phyloP scores from a whole-genome alignment of 2,797 vertebrate genomes.

The Esox lucius region DNA sequence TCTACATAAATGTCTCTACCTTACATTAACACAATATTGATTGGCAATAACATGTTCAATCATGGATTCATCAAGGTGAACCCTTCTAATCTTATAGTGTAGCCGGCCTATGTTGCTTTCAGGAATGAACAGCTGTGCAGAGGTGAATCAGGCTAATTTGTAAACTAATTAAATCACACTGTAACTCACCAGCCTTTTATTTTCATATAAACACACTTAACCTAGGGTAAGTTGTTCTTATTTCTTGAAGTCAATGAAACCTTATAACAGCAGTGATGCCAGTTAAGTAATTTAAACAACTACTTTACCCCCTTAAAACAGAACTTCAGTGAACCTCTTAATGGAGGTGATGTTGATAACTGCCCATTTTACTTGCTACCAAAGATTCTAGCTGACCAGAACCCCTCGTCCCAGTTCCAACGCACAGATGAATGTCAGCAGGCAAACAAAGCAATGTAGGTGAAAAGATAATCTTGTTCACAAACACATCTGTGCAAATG shows the following conservation, averaged over 20 bases:
- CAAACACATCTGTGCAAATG: too few relatives aligned
- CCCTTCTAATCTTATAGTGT: not conserved
- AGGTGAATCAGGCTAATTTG: conserved; percentile 20
- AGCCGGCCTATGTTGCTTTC: not conserved
- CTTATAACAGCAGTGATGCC: not conserved
- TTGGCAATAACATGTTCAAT: not conserved
- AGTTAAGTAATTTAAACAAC: not conserved
- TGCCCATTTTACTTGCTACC: not conserved
- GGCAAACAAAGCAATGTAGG: not conserved
- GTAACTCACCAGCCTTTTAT: conserved; percentile 19
- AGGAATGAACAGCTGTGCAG: conserved; percentile 12
- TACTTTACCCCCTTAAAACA: not conserved
- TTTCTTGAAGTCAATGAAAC: not conserved
- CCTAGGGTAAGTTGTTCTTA: not conserved
- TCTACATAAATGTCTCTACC: not conserved
- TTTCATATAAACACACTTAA: not conserved
- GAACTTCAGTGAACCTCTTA: not conserved
- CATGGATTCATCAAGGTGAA: not conserved
- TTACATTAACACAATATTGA: not conserved
- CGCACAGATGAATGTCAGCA: conserved; percentile 13
- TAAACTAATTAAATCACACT: conserved; percentile 1
- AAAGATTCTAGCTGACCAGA: not conserved
- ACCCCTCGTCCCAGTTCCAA: not conserved
- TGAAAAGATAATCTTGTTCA: not conserved
- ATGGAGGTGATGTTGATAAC: not conserved